Evolutionary conservation across 1,140 invertebrate genomes (phyloP).

Genomic region (Chelonus insularis): DNA sequence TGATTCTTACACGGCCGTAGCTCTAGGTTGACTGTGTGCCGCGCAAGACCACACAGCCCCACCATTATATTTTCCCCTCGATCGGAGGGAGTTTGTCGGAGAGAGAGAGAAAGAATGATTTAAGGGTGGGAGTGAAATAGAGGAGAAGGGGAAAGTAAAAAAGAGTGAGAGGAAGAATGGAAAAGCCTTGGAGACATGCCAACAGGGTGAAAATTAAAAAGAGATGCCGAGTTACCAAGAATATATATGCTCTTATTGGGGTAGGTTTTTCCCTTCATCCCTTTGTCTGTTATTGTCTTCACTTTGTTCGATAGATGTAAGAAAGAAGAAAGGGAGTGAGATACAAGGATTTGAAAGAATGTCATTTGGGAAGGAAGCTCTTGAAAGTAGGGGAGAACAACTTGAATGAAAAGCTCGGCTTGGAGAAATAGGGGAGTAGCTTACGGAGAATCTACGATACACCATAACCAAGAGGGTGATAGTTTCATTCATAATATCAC

Average conservation of each 20-base stretch:
- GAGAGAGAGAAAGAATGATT: conserved; percentile 26
- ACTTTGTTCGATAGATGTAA: too few species aligned
- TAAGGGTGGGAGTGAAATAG: conserved; percentile 32
- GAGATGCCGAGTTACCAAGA: conserved; percentile 4
- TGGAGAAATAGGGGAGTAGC: too few species aligned
- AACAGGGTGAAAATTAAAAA: conserved; percentile 5
- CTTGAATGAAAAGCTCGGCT: too few species aligned
- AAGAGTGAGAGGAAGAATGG: conserved; percentile 21
- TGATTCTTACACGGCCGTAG: conserved; percentile 52
- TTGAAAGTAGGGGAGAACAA: too few species aligned
- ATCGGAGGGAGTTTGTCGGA: background rate
- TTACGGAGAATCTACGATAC: too few species aligned
- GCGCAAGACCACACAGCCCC: conserved; percentile 58
- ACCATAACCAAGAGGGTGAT: too few species aligned
- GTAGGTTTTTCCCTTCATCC: conserved; percentile 35
- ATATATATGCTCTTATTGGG: conserved; percentile 44
- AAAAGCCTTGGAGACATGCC: conserved; percentile 1
- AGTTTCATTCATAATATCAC: too few species aligned
- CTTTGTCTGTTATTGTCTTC: too few species aligned
- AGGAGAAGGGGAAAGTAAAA: conserved; percentile 18
- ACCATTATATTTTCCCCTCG: conserved; percentile 36
- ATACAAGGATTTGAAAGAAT: too few species aligned
- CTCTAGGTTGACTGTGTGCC: conserved; percentile 57
- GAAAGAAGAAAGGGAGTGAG: too few species aligned
- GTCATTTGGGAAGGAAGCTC: too few species aligned